These are phyloP conservation scores for Teinopalpus imperialis DNA, from an alignment of 2,888 invertebrate species.

Conservation along the genomic window DNA sequence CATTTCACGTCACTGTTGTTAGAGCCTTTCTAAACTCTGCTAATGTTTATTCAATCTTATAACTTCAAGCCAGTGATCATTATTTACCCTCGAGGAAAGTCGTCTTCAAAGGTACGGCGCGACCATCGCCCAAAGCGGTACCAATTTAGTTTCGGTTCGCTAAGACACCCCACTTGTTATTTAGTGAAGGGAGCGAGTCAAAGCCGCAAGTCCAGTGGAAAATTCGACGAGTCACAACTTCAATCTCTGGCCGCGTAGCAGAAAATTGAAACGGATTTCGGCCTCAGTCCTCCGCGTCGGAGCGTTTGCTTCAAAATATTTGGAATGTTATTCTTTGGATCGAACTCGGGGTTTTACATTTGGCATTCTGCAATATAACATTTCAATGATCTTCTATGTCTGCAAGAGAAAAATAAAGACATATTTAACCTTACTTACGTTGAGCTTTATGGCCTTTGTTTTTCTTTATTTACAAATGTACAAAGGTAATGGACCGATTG, in stretches of 20 bases:
- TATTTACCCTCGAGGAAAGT: constrained; percentile 8
- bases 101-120: constrained; percentile 17
- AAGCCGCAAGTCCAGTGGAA: constrained; percentile 37
- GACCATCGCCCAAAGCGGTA: constrained; percentile 10
- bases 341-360: constrained; percentile 5
- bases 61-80: constrained; percentile 22
- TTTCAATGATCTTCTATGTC: no score
- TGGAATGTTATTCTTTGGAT: constrained; percentile 16
- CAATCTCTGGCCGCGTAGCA: constrained; percentile 52
- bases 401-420: no score
- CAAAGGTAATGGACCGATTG: no score
- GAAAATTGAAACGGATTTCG: constrained; percentile 55
- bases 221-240: constrained; percentile 49
- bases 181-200: constrained; percentile 32
- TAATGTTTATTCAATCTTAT: constrained; percentile 19
- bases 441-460: no score
- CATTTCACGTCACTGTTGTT: no score
- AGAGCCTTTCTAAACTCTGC: neutral
- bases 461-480: no score
- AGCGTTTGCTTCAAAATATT: constrained; percentile 17
- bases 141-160: constrained; percentile 39
- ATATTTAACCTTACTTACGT: no score
- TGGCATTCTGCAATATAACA: constrained; percentile 15
- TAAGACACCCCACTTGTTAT: constrained; percentile 32
- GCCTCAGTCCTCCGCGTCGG: constrained; percentile 43